phyloP scores from a whole-genome alignment of 2,888 invertebrate genomes.

The Tyria jacobaeae region DNA sequence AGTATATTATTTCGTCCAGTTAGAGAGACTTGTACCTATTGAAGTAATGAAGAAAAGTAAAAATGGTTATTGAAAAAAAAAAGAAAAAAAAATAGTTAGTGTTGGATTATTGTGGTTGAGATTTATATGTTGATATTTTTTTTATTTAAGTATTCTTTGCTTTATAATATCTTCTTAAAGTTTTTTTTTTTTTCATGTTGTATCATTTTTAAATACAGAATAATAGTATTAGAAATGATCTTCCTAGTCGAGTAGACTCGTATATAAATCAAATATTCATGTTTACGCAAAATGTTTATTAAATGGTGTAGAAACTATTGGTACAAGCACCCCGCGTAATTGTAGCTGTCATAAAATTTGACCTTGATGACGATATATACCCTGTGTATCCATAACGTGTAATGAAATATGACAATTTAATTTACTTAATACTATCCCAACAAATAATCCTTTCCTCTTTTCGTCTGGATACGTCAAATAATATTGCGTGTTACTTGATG shows the following conservation, averaged over 20 bases:
- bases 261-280: neutral
- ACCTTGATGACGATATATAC: neutral
- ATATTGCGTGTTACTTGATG: slow-evolving; percentile 8
- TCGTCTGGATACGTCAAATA: slow-evolving; percentile 14
- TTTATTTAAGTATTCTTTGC: no score
- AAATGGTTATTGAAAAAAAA: no score
- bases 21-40: no score
- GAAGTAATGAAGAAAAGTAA: no score
- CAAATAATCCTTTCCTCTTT: slow-evolving; percentile 2
- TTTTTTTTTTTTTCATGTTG: neutral
- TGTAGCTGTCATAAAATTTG: neutral
- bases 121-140: no score
- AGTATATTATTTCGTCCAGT: no score
- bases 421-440: neutral
- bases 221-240: neutral
- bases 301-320: neutral
- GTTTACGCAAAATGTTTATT: slow-evolving; percentile 3
- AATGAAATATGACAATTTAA: slow-evolving; percentile 5
- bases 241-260: neutral
- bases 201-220: neutral
- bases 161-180: no score
- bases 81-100: no score
- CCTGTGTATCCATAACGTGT: neutral
- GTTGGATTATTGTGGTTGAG: no score
- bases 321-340: neutral